Base-by-base conservation (phyloP, 2,113 vertebrate genomes). In the Spheniscus mendiculus region DNA sequence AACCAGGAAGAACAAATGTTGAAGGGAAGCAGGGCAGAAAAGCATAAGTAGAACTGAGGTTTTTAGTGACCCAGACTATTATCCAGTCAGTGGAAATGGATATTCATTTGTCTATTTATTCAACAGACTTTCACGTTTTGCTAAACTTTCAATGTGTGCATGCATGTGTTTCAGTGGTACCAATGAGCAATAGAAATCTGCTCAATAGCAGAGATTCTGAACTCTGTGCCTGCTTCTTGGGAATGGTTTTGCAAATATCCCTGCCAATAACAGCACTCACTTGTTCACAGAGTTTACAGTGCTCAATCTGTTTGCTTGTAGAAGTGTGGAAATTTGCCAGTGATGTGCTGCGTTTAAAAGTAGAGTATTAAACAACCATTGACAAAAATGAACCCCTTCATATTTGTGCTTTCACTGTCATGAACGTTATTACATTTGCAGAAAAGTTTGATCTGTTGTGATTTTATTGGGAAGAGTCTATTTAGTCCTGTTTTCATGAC, bases 141-240 rank as follows among this genome's bases (percentile, higher is more conserved):
- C 52, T 61, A 4, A 52, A 14, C 27, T 61, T 53, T 8, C 11
- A 3, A 1, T 32, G 23, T n/a, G 32, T 50, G 5, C 11, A 0
- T 8, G 19, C 8, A 4, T 38, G 6, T 52, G 29, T 81, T 81
- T 27, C 25, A 6, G 19, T 10, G 38, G 26, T 79, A 49, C 30
- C 36, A 38, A 2, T 4, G 38, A 59, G 80, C 56, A 34, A 5
- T 2, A 58, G 63, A 44, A 61, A 58, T 72, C 44, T 66, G 34
- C 36, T 42, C 27, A 15, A 1, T 30, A 67, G 50, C 1, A 10
- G 36, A 21, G 65, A 69, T 50, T 45, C 47, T 78, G 65, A 93
- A 7, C 62, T 72, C 72, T 56, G 40, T 55, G 62, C 17, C 32
- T 62, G 34, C 0, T 0, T n/a, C 42, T 67, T 53, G 56, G 83